phyloP scores from a whole-genome alignment of 2,888 invertebrate genomes.

The Coelinius sp. region DNA sequence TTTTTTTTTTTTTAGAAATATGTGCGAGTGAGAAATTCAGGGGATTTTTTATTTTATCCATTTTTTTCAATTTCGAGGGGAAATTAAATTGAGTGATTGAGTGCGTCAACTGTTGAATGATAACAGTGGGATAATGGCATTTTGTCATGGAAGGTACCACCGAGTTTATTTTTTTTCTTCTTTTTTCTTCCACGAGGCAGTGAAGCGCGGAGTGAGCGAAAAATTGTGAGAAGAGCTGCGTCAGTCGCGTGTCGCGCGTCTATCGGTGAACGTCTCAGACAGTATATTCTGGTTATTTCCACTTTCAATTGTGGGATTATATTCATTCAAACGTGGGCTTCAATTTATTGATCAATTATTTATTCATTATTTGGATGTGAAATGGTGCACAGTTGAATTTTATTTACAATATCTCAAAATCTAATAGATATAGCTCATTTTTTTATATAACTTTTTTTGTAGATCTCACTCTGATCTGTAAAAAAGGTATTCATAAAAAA shows the following conservation, averaged over 20 bases:
- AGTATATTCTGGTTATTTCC: conserved; percentile 5
- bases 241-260: conserved; percentile 49
- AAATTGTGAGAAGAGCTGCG: conserved; percentile 29
- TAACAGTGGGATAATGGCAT: background rate
- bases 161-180: conserved; percentile 6
- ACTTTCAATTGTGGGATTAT: background rate
- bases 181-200: background rate
- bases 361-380: background rate
- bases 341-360: background rate
- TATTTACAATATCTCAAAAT: no score
- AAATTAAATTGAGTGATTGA: background rate
- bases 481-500: no score
- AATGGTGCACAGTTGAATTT: no score
- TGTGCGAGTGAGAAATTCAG: background rate
- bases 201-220: background rate
- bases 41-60: background rate
- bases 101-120: background rate
- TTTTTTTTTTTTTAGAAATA: background rate
- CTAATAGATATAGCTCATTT: no score
- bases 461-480: no score
- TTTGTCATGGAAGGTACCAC: conserved; percentile 14
- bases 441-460: no score
- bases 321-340: background rate
- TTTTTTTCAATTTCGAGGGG: background rate
- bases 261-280: conserved; percentile 39